These are phyloP conservation scores for Crotalus tigris DNA, from an alignment of 2,113 vertebrate genomes.

Conservation along the genomic window DNA sequence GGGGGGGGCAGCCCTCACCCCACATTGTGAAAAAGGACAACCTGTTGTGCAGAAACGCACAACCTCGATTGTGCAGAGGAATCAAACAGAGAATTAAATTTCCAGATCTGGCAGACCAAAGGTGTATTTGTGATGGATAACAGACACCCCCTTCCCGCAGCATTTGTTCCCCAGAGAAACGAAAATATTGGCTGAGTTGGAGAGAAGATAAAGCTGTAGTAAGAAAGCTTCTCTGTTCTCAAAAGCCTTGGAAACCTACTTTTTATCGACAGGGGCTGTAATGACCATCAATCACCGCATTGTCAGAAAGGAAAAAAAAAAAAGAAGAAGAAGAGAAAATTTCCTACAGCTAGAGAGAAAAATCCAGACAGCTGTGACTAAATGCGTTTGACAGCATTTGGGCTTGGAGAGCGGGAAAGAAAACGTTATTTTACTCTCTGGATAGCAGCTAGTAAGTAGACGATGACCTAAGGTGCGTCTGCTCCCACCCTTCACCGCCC, in stretches of 20 bases:
- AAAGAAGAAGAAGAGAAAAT: background rate
- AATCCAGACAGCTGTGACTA: background rate
- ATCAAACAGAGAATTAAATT: background rate
- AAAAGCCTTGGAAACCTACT: background rate
- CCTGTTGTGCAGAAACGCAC: background rate
- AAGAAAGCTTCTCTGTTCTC: background rate
- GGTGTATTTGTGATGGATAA: background rate
- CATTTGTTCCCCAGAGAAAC: background rate
- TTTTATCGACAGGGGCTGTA: background rate
- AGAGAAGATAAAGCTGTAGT: background rate
- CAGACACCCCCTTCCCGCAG: too few relatives aligned
- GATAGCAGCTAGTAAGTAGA: background rate
- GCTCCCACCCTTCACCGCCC: background rate
- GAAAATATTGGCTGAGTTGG: background rate
- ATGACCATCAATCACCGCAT: background rate
- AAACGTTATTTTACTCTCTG: background rate
- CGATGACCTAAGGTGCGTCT: background rate
- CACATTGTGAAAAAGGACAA: too few relatives aligned
- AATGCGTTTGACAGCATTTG: background rate
- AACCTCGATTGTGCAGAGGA: background rate
- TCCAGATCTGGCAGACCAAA: background rate
- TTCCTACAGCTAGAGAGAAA: background rate
- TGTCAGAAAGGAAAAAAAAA: fast-evolving
- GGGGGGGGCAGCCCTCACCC: background rate
- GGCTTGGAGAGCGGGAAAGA: background rate